Evolutionary conservation across 2,113 vertebrate species (phyloP).

Genomic region (Coturnix japonica): DNA sequence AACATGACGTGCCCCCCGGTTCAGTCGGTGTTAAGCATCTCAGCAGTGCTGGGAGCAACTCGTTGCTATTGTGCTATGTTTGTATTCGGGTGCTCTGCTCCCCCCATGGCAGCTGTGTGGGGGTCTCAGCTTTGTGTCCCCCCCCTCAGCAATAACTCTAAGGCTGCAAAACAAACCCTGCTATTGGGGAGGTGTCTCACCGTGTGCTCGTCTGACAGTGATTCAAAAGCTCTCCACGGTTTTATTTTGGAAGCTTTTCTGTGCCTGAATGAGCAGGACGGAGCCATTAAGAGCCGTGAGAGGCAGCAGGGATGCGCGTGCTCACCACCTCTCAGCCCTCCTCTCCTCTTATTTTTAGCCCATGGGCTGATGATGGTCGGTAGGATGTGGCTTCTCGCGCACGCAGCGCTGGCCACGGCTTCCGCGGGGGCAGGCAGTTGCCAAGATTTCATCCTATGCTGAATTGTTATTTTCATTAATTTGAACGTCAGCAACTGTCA

Average conservation of each 20-base stretch:
- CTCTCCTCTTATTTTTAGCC: slow-evolving; percentile 40
- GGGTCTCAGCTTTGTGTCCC: too few species aligned
- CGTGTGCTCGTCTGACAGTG: fast-evolving
- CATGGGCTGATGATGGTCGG: neutral
- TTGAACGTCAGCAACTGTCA: slow-evolving; percentile 61
- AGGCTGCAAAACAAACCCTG: neutral
- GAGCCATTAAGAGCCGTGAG: neutral
- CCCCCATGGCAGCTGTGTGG: neutral
- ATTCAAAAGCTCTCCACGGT: neutral
- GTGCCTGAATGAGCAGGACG: slow-evolving; percentile 29
- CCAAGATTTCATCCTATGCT: slow-evolving; percentile 51
- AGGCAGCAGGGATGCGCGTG: neutral
- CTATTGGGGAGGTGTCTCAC: neutral
- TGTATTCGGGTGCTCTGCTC: neutral
- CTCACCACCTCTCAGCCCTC: neutral
- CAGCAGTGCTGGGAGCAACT: neutral
- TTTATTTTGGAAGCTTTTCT: neutral
- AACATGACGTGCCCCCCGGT: neutral
- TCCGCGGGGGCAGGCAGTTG: slow-evolving; percentile 63
- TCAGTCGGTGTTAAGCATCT: slow-evolving; percentile 19
- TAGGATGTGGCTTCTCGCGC: neutral
- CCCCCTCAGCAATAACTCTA: neutral
- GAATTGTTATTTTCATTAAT: slow-evolving; percentile 70
- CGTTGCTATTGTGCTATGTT: too few species aligned
- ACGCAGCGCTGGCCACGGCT: slow-evolving; percentile 41